Evolutionary conservation across 2,113 vertebrate genomes (phyloP).

Genomic region (Panurus biarmicus): DNA sequence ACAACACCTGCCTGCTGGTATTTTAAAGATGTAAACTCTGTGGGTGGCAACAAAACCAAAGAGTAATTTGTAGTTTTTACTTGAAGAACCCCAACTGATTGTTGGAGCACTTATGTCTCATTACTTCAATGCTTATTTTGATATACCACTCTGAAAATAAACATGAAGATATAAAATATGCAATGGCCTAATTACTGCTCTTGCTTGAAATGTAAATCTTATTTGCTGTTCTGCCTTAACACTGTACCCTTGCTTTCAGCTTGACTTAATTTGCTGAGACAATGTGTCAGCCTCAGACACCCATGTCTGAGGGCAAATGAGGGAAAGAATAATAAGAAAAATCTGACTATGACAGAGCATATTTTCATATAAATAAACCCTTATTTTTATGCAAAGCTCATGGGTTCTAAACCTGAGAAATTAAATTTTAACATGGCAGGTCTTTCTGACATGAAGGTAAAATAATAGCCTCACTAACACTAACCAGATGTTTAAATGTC

Average conservation of each 20-base stretch:
- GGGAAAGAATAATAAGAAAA: conserved; percentile 12
- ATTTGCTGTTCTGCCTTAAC: neutral
- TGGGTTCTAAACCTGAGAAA: neutral
- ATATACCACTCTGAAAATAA: neutral
- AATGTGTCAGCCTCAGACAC: conserved; percentile 46
- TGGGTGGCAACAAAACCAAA: neutral
- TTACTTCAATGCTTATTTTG: conserved; percentile 12
- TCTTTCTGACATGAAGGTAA: conserved; percentile 10
- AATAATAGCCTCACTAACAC: conserved; percentile 2
- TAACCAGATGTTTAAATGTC: conserved; percentile 45
- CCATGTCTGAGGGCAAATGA: conserved; percentile 17
- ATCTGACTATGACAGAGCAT: neutral
- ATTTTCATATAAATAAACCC: conserved; percentile 2
- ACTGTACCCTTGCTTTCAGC: neutral
- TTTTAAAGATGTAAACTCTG: neutral
- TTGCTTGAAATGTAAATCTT: conserved; percentile 19
- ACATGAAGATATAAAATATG: conserved; percentile 19
- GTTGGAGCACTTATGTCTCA: neutral
- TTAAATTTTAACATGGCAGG: neutral
- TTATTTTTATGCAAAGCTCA: conserved; percentile 14
- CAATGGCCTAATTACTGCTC: conserved; percentile 27
- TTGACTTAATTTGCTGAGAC: conserved; percentile 58
- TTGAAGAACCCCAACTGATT: neutral
- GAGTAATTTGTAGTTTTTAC: conserved; percentile 3
- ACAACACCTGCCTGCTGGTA: neutral